Evolutionary conservation across 2,113 vertebrate genomes (phyloP), one percentile per base, ranked within the genome.

Genomic region (Ochotona curzoniae): DNA sequence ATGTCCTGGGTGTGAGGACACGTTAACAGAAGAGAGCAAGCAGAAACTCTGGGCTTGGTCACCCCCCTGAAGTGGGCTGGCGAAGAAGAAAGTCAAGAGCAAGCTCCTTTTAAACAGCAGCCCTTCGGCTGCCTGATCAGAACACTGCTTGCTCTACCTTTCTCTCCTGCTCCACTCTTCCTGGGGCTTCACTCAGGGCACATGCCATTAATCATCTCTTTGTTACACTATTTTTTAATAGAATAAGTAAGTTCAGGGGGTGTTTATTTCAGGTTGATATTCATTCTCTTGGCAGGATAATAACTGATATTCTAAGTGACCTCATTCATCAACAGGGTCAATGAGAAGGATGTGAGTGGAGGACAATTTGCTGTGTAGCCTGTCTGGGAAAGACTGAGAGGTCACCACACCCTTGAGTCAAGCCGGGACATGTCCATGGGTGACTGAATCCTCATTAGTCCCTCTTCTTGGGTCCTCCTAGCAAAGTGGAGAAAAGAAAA

Each of bases 281-380:
- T 94, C 95, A 74, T 93, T 88, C 49, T 93, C 96, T 20, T 94
- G 93, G 94, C 92, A 94, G 93, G 94, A 95, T 95, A 94, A 93
- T 96, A 97, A 97, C 74, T 93, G 94, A 96, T 94, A 94, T 88
- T 60, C 15, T 79, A 57, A 96, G 93, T 14, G 70, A 89, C 94
- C 97, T 96, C 96, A 97, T 98, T 98, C 96, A 98, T 97, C 97
- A 97, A 88, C 94, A 94, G 94, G 92, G 93, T 95, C 96, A 97
- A 97, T 95, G 96, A 98, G 95, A 94, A 94, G n/a, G 60, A 91
- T 74, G 67, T 93, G 87, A 97, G 82, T 70, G n/a, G 82, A 96
- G 83, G 94, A 86, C 38, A 6, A 89, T 83, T 91, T 67, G 94
- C 96, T 30, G 9, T 63, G 23, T n/a, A 10, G 25, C 81, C 47